phyloP scores from a whole-genome alignment of 2,113 vertebrate species.

The Cololabis saira region DNA sequence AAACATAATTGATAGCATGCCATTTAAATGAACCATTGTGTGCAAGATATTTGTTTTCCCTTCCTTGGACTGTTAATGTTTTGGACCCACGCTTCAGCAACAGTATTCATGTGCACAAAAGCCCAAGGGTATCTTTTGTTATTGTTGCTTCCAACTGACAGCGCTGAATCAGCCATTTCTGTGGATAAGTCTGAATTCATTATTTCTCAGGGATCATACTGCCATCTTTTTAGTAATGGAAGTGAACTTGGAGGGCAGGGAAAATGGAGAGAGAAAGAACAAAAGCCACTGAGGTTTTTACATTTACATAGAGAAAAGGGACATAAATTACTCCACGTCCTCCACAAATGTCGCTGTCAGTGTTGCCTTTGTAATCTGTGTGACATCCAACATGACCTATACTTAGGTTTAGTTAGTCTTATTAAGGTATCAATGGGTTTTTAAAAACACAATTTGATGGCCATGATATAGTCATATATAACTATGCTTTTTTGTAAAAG shows the following conservation, averaged over 20 bases:
- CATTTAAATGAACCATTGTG: conserved; percentile 57
- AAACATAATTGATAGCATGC: conserved; percentile 51
- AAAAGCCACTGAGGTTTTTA: conserved; percentile 16
- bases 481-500: too few species aligned
- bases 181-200: conserved; percentile 61
- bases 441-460: too few species aligned
- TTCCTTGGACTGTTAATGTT: conserved; percentile 58
- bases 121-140: conserved; percentile 74
- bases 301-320: conserved; percentile 5
- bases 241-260: conserved; percentile 50
- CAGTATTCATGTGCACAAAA: conserved; percentile 61
- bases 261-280: neutral
- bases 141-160: conserved; percentile 51
- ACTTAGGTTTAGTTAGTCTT: too few species aligned
- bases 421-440: too few species aligned
- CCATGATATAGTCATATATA: too few species aligned
- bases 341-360: conserved; percentile 2
- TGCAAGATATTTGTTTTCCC: conserved; percentile 48
- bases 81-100: conserved; percentile 47
- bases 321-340: neutral
- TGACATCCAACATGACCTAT: neutral
- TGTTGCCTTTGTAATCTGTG: neutral
- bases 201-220: conserved; percentile 66
- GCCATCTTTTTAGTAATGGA: conserved; percentile 53
- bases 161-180: conserved; percentile 66